A percentile compares a stretch with the other conserved stretches of the same genome.
Conservation (phyloP, 2,113 vertebrate genomes). For the Rhegmatorhina hoffmannsi region DNA sequence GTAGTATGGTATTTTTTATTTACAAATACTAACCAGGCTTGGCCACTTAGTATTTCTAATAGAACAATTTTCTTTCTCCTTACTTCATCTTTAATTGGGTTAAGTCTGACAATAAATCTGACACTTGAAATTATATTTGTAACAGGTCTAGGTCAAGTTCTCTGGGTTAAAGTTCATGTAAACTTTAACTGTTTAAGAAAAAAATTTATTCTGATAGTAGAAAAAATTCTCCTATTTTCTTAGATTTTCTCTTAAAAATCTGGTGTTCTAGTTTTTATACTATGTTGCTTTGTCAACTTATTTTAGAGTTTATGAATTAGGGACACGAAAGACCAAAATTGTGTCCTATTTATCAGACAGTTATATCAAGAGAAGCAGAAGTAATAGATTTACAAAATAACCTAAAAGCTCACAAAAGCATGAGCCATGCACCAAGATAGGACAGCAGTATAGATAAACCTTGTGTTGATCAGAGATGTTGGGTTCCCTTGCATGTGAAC, state of each 20-base stretch:
- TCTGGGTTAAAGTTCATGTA: background rate
- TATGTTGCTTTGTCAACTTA: background rate
- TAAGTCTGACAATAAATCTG: background rate
- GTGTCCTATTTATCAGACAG: background rate
- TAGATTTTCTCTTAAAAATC: background rate
- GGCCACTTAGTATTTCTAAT: background rate
- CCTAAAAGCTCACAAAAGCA: background rate
- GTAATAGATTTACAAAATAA: background rate
- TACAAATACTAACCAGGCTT: background rate
- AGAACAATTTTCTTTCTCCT: background rate
- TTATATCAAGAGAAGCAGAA: background rate
- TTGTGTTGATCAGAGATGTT: constrained; percentile 1
- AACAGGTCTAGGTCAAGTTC: background rate
- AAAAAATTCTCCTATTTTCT: background rate
- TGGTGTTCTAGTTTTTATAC: background rate
- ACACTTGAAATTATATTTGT: background rate
- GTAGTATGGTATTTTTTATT: background rate
- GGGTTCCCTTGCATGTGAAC: background rate
- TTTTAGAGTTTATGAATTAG: background rate
- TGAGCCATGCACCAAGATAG: background rate
- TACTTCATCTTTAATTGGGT: background rate
- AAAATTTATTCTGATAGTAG: background rate
- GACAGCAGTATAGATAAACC: background rate
- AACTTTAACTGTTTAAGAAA: background rate
- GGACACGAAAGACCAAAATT: background rate